Conservation (phyloP, 2,797 vertebrate genomes). For the Acomys russatus region DNA sequence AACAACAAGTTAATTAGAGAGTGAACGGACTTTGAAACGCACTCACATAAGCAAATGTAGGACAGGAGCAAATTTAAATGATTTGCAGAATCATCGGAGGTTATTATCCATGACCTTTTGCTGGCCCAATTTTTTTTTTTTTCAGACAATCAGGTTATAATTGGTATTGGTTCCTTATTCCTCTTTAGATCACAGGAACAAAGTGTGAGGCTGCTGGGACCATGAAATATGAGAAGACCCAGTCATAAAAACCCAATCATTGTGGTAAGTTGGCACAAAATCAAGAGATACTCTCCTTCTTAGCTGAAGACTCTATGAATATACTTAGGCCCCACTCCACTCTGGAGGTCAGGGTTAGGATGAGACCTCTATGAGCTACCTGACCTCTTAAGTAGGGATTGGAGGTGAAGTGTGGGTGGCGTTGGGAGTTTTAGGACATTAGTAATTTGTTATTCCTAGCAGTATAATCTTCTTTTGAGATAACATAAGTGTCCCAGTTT, state of each 20-base stretch:
- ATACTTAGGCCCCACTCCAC: too few species aligned
- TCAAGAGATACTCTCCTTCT: not conserved
- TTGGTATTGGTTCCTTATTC: slow-evolving; percentile 72
- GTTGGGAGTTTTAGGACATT: not conserved
- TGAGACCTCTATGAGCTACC: not conserved
- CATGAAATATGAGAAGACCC: slow-evolving; percentile 54
- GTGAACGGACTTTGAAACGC: slow-evolving; percentile 46
- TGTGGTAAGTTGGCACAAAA: not conserved
- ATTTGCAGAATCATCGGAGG: slow-evolving; percentile 62
- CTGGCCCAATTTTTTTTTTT: slow-evolving; percentile 77
- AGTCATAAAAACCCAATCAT: not conserved
- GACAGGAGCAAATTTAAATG: slow-evolving; percentile 75
- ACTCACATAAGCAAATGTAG: slow-evolving; percentile 75
- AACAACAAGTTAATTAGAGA: slow-evolving; percentile 71
- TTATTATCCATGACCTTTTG: slow-evolving; percentile 70
- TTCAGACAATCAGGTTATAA: slow-evolving; percentile 78
- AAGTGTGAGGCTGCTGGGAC: not conserved
- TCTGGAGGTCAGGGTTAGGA: not conserved
- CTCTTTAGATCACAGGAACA: slow-evolving; percentile 37
- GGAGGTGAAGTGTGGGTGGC: not conserved
- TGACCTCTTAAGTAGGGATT: not conserved
- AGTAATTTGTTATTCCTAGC: not conserved
- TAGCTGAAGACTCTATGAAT: not conserved
- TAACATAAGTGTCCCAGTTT: not conserved
- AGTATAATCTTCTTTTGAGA: not conserved